Evolutionary conservation across 2,113 vertebrate species (phyloP).

Genomic region (Gobius niger): DNA sequence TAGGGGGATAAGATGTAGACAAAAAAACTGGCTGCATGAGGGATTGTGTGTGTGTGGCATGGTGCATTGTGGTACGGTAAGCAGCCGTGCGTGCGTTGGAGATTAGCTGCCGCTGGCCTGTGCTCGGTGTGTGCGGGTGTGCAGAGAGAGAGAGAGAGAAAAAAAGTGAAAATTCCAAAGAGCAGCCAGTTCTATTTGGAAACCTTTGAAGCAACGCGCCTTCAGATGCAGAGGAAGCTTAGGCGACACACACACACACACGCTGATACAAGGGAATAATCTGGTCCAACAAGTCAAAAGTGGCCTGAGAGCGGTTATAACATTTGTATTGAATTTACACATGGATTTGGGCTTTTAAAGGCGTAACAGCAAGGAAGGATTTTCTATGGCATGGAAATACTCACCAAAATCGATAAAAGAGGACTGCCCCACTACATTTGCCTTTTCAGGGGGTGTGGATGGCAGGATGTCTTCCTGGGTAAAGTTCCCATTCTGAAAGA

Average conservation of each 20-base stretch:
- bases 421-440: conserved; percentile 81
- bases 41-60: conserved; percentile 36
- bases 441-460: conserved; percentile 44
- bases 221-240: conserved; percentile 42
- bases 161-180: conserved; percentile 41
- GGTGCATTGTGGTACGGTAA: conserved; percentile 16
- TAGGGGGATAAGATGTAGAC: conserved; percentile 61
- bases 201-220: conserved; percentile 42
- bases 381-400: conserved; percentile 42
- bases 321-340: background rate
- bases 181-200: conserved; percentile 41
- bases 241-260: conserved; percentile 1
- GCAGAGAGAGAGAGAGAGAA: background rate
- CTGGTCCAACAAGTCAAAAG: background rate
- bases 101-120: conserved; percentile 30
- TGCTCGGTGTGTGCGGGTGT: conserved; percentile 9
- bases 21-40: conserved; percentile 36
- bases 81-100: conserved; percentile 4
- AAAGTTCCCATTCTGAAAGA: conserved; percentile 87
- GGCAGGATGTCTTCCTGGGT: conserved; percentile 37
- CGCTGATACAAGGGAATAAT: background rate
- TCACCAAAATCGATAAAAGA: conserved; percentile 95
- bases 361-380: background rate
- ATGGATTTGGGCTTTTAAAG: background rate
- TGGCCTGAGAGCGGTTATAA: background rate